These are phyloP conservation scores for Raja brachyura DNA, from an alignment of 2,113 vertebrate genomes.

Conservation along the genomic window DNA sequence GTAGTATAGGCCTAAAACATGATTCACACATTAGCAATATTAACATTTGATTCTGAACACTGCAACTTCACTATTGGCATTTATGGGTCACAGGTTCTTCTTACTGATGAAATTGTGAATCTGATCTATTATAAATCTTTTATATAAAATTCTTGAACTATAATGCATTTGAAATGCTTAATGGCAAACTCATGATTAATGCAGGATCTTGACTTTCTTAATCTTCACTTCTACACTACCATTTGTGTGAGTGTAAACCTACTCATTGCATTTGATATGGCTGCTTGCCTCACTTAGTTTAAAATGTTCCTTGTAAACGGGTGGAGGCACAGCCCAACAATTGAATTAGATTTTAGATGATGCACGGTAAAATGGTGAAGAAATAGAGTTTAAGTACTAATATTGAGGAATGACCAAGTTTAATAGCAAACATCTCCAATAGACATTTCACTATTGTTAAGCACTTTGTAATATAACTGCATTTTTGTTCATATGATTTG, in stretches of 20 bases:
- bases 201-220: not conserved
- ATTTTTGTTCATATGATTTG: not conserved
- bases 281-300: not conserved
- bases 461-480: not conserved
- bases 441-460: not conserved
- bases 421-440: not conserved
- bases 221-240: not conserved
- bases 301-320: not conserved
- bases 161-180: not conserved
- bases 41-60: not conserved
- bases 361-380: not conserved
- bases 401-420: not conserved
- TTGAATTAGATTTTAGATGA: not conserved
- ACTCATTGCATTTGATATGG: not conserved
- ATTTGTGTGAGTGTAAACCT: not conserved
- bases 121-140: too few species aligned
- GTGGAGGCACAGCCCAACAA: not conserved
- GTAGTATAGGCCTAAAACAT: not conserved
- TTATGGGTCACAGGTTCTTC: not conserved
- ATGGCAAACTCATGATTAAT: not conserved
- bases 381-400: not conserved
- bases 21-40: not conserved
- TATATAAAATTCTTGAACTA: not conserved
- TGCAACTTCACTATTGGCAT: not conserved
- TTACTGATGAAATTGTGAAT: not conserved